Conservation (phyloP, 2,888 invertebrate species). For the Orthosia gracilis region DNA sequence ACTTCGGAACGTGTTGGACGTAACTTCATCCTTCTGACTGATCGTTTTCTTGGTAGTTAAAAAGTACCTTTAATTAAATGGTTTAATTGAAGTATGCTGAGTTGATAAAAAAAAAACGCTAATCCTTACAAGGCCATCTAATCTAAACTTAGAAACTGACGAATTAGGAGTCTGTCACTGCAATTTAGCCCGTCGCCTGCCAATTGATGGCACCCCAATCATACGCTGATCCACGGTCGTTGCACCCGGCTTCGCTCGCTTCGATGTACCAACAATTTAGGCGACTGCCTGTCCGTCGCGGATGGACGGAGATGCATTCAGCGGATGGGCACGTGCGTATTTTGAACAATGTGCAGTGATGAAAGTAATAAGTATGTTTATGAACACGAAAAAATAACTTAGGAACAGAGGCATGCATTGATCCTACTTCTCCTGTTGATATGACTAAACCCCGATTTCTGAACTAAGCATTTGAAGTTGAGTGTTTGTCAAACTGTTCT, state of each 20-base stretch:
- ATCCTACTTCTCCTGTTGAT: not conserved
- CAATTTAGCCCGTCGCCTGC: conserved; percentile 41
- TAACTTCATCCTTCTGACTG: not conserved
- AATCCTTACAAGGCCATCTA: conserved; percentile 13
- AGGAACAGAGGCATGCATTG: not conserved
- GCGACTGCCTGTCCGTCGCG: conserved; percentile 72
- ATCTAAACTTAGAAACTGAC: conserved; percentile 36
- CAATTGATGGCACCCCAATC: conserved; percentile 71
- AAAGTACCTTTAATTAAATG: not conserved
- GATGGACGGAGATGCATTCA: conserved; percentile 74
- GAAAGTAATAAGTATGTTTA: not conserved
- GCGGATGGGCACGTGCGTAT: conserved; percentile 63
- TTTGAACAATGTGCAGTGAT: conserved; percentile 7
- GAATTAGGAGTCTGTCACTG: conserved; percentile 16
- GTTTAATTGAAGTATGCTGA: not conserved
- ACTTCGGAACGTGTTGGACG: no score
- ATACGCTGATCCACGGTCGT: conserved; percentile 74
- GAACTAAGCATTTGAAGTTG: no score
- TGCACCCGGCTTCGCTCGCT: conserved; percentile 64
- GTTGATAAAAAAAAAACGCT: not conserved
- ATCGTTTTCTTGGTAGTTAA: not conserved
- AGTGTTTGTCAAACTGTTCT: no score
- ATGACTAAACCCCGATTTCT: not conserved
- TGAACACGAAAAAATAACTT: not conserved
- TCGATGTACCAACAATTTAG: conserved; percentile 49